phyloP scores from a whole-genome alignment of 1,140 invertebrate species.

The Drosophila parvula region DNA sequence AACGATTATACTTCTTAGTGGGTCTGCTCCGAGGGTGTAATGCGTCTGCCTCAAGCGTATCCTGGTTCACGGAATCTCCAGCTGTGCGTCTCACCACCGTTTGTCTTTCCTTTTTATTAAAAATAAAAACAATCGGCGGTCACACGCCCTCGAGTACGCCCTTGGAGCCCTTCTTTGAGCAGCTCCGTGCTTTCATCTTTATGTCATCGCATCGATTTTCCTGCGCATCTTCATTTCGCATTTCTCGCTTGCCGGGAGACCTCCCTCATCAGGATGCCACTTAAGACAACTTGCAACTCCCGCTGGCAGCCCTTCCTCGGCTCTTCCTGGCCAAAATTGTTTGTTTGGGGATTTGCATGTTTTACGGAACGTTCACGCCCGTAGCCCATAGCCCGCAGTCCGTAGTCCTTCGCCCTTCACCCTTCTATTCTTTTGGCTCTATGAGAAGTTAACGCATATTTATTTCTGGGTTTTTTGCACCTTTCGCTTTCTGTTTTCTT shows the following conservation, averaged over 20 bases:
- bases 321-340: constrained; percentile 76
- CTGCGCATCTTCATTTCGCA: constrained; percentile 16
- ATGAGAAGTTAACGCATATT: constrained; percentile 80
- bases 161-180: constrained; percentile 3
- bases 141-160: constrained; percentile 36
- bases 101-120: constrained; percentile 44
- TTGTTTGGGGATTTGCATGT: constrained; percentile 81
- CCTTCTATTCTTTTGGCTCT: constrained; percentile 38
- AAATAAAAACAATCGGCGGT: constrained; percentile 67
- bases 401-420: constrained; percentile 11
- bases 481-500: constrained; percentile 41
- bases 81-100: background rate
- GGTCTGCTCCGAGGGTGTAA: constrained; percentile 1
- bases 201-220: constrained; percentile 74
- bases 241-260: constrained; percentile 6
- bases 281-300: constrained; percentile 49
- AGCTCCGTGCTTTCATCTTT: constrained; percentile 66
- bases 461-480: constrained; percentile 78
- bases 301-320: constrained; percentile 30
- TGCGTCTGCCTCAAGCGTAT: background rate
- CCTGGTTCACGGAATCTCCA: background rate
- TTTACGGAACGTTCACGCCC: constrained; percentile 56
- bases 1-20: background rate
- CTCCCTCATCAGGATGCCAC: constrained; percentile 39
- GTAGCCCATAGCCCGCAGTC: background rate